Evolutionary conservation across 2,113 vertebrate species (phyloP).

Genomic region (Microcebus jonahi): DNA sequence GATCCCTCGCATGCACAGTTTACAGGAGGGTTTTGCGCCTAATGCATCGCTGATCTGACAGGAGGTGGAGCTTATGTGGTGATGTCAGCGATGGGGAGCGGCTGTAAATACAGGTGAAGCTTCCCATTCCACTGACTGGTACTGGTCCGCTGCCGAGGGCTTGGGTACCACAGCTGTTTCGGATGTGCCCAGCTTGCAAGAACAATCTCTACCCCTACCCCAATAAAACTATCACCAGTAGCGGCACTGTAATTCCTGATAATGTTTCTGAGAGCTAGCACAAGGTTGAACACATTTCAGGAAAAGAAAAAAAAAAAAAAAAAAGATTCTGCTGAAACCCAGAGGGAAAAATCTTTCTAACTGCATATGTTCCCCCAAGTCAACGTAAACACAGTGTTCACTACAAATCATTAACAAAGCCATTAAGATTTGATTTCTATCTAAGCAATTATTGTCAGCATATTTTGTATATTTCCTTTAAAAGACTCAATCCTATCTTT

Average conservation of each 20-base stretch:
- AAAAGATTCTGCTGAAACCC: constrained; percentile 74
- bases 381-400: constrained; percentile 78
- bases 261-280: neutral
- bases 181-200: neutral
- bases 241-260: neutral
- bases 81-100: too few relatives aligned
- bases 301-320: neutral
- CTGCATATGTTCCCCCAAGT: constrained; percentile 71
- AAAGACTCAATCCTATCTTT: constrained; percentile 88
- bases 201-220: neutral
- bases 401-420: constrained; percentile 88
- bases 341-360: constrained; percentile 76
- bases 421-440: constrained; percentile 89
- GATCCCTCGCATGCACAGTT: too few relatives aligned
- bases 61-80: too few relatives aligned
- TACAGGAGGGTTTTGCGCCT: too few relatives aligned
- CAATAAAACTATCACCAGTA: neutral
- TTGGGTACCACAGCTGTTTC: neutral
- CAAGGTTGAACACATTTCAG: constrained; percentile 22
- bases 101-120: too few relatives aligned
- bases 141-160: too few relatives aligned
- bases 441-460: constrained; percentile 87
- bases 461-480: constrained; percentile 87
- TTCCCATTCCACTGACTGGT: too few relatives aligned
- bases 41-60: too few relatives aligned